Conservation (phyloP, 53 echinoderm and acorn worm species). For the Henricia sp. region DNA sequence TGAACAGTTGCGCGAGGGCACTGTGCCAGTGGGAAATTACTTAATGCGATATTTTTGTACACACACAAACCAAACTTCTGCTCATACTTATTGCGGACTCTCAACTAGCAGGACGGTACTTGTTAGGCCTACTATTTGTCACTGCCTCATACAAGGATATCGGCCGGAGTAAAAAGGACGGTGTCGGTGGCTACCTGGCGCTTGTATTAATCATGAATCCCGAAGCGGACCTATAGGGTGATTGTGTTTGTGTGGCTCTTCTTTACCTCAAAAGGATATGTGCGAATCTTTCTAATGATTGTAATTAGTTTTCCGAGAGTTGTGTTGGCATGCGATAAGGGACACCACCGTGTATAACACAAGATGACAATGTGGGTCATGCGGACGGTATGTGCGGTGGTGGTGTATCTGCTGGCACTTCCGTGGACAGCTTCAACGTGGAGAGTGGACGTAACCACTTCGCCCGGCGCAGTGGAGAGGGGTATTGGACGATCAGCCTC, state of each 20-base stretch:
- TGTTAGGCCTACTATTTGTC: no score
- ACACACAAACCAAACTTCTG: conserved; percentile 28
- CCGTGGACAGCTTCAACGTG: background rate
- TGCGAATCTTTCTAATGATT: no score
- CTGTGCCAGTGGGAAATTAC: conserved; percentile 29
- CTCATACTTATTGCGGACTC: conserved; percentile 20
- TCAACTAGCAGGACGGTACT: background rate
- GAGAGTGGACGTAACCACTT: conserved; percentile 14
- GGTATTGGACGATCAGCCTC: background rate
- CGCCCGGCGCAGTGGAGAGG: background rate
- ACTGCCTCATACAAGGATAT: background rate
- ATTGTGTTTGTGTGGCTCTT: no score
- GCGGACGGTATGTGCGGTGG: background rate
- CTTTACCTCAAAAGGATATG: no score
- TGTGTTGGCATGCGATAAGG: no score
- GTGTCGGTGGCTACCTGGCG: no score
- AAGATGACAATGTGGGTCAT: no score
- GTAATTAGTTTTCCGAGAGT: no score
- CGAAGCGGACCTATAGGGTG: no score
- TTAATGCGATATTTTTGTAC: conserved; percentile 63
- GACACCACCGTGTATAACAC: no score
- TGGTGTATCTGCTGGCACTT: background rate
- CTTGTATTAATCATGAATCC: no score
- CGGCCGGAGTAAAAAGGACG: no score
- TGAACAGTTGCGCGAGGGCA: conserved; percentile 21